phyloP scores from a whole-genome alignment of 2,888 invertebrate species.

The Acronicta psi region DNA sequence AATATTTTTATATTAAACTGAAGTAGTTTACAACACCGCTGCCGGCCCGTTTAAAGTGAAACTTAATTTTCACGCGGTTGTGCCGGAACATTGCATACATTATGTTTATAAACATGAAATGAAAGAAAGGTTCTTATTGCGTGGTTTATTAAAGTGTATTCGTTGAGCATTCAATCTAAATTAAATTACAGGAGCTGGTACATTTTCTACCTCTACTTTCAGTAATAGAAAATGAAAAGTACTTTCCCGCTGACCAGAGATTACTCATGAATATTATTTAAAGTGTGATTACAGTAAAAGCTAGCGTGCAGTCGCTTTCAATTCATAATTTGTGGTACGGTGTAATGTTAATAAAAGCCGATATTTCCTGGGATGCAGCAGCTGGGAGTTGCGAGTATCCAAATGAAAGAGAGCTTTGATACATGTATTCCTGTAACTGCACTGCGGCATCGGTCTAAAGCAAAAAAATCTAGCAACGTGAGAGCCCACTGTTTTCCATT shows the following conservation, averaged over 20 bases:
- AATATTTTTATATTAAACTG: conserved; percentile 62
- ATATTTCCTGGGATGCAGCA: conserved; percentile 73
- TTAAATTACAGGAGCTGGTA: conserved; percentile 36
- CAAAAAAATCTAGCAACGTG: conserved; percentile 74
- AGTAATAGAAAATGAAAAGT: conserved; percentile 21
- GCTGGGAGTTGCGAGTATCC: conserved; percentile 69
- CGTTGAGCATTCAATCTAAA: conserved; percentile 54
- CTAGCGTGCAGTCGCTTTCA: conserved; percentile 54
- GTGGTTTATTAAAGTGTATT: conserved; percentile 59
- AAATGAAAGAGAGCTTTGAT: conserved; percentile 84
- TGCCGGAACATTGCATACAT: conserved; percentile 67
- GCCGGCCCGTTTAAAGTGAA: conserved; percentile 57
- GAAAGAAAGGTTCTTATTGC: conserved; percentile 68
- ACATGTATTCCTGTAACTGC: conserved; percentile 84
- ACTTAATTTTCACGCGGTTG: conserved; percentile 70
- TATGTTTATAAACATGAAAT: conserved; percentile 69
- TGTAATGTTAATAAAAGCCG: conserved; percentile 78
- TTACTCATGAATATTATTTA: conserved; percentile 37
- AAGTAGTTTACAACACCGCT: conserved; percentile 38
- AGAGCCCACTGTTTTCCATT: conserved; percentile 85
- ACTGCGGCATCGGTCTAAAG: conserved; percentile 79
- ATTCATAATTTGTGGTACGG: conserved; percentile 72
- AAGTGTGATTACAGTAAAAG: conserved; percentile 62
- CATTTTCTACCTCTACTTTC: conserved; percentile 13
- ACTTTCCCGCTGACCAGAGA: conserved; percentile 17